phyloP scores from a whole-genome alignment of 1,140 invertebrate species.

The Tribolium castaneum region DNA sequence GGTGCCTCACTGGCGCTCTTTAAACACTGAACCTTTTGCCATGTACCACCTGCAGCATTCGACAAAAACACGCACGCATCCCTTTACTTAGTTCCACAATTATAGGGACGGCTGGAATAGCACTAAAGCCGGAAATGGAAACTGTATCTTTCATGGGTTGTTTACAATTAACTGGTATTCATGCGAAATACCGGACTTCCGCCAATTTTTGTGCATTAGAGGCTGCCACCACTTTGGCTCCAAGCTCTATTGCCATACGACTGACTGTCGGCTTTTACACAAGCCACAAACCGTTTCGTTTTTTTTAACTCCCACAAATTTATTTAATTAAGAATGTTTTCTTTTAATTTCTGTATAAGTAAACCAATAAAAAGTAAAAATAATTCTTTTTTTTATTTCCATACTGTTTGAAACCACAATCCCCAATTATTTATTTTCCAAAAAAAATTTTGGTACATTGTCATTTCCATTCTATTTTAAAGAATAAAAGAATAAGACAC shows the following conservation, averaged over 20 bases:
- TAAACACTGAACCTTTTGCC: constrained; percentile 1
- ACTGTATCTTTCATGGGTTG: constrained; percentile 9
- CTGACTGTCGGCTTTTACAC: not conserved
- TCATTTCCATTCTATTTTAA: too few relatives aligned
- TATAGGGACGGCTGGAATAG: not conserved
- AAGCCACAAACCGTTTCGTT: not conserved
- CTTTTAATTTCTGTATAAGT: too few relatives aligned
- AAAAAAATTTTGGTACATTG: too few relatives aligned
- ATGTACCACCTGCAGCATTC: constrained; percentile 4
- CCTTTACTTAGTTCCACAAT: not conserved
- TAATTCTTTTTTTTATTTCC: too few relatives aligned
- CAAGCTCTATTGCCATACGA: constrained; percentile 7
- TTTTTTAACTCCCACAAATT: not conserved
- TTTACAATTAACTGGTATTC: constrained; percentile 18
- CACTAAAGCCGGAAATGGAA: constrained; percentile 10
- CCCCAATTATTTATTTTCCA: too few relatives aligned
- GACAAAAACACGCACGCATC: not conserved
- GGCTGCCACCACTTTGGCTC: constrained; percentile 14
- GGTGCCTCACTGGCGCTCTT: not conserved
- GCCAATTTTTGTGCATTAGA: constrained; percentile 27
- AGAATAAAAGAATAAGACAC: too few relatives aligned
- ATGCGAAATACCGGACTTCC: constrained; percentile 26
- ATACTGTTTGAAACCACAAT: too few relatives aligned
- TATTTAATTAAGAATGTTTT: not conserved
- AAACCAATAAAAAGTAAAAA: too few relatives aligned